Conservation (phyloP, 2,888 invertebrate species). For the Sicus ferrugineus region DNA sequence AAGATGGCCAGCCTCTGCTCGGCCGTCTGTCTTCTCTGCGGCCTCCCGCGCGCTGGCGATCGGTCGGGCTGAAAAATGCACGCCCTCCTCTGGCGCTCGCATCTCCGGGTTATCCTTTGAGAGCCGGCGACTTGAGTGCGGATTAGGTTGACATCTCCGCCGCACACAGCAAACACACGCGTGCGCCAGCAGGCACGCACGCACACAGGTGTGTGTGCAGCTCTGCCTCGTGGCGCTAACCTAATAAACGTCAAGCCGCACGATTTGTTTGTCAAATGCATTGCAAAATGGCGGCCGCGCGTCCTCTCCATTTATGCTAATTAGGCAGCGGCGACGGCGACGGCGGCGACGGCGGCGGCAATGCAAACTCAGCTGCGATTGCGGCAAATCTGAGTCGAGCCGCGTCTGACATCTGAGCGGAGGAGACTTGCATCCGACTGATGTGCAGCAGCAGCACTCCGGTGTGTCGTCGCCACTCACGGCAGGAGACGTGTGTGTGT, state of each 20-base stretch:
- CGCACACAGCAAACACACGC: background rate
- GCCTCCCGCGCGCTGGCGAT: background rate
- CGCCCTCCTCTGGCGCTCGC: background rate
- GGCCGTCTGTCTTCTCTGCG: background rate
- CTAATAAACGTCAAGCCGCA: conserved; percentile 31
- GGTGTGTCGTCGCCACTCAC: background rate
- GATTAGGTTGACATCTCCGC: conserved; percentile 1
- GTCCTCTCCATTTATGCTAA: conserved; percentile 27
- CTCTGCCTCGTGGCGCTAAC: conserved; percentile 13
- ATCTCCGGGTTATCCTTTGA: conserved; percentile 2
- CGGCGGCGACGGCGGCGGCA: conserved; percentile 4
- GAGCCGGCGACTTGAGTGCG: background rate
- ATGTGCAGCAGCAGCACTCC: conserved; percentile 7
- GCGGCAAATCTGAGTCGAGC: conserved; percentile 15
- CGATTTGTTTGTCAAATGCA: conserved; percentile 31
- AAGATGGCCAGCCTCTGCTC: background rate
- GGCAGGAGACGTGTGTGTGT: background rate
- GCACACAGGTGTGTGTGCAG: conserved; percentile 14
- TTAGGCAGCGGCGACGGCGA: conserved; percentile 19
- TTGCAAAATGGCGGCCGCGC: conserved; percentile 27
- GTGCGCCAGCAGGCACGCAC: conserved; percentile 26
- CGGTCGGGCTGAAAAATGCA: background rate
- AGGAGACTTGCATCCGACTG: background rate
- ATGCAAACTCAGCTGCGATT: conserved; percentile 27
- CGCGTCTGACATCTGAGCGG: background rate